Evolutionary conservation across 2,888 invertebrate genomes (phyloP).

Genomic region (Homarus gammarus): DNA sequence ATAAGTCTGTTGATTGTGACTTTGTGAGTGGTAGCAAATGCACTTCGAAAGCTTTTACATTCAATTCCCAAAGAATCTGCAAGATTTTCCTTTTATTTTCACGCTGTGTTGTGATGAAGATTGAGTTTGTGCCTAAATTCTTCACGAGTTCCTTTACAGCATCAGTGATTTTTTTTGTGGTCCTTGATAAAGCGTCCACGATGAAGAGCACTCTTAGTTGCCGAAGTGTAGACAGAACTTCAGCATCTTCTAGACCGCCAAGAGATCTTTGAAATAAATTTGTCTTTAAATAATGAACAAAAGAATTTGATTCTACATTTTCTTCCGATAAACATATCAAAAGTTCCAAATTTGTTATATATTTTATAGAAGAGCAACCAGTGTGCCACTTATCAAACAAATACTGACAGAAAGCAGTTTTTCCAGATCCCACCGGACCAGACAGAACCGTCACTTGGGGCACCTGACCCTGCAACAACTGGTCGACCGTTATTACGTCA

Average conservation of each 20-base stretch:
- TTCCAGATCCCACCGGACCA: slow-evolving; percentile 65
- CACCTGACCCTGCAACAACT: not conserved
- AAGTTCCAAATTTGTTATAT: slow-evolving; percentile 10
- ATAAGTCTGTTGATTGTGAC: slow-evolving; percentile 10
- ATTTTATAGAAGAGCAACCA: not conserved
- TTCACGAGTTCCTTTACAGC: slow-evolving; percentile 42
- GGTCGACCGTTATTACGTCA: not conserved
- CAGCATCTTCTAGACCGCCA: not conserved
- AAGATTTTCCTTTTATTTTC: not conserved
- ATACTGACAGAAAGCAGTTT: slow-evolving; percentile 45
- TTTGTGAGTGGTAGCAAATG: slow-evolving; percentile 29
- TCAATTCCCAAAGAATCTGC: not conserved
- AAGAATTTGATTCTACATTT: not conserved
- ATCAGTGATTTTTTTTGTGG: not conserved
- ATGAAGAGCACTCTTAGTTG: slow-evolving; percentile 37
- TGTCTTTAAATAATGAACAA: slow-evolving; percentile 15
- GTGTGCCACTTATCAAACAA: slow-evolving; percentile 31
- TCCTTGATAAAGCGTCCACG: slow-evolving; percentile 39
- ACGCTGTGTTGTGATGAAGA: slow-evolving; percentile 41
- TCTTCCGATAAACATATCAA: slow-evolving; percentile 21
- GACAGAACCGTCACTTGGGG: slow-evolving; percentile 38
- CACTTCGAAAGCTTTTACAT: not conserved
- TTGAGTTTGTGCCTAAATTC: slow-evolving; percentile 17
- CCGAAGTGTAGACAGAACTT: slow-evolving; percentile 21
- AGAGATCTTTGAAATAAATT: slow-evolving; percentile 12